phyloP scores from a whole-genome alignment of 2,797 vertebrate species.

The Danio albolineatus region DNA sequence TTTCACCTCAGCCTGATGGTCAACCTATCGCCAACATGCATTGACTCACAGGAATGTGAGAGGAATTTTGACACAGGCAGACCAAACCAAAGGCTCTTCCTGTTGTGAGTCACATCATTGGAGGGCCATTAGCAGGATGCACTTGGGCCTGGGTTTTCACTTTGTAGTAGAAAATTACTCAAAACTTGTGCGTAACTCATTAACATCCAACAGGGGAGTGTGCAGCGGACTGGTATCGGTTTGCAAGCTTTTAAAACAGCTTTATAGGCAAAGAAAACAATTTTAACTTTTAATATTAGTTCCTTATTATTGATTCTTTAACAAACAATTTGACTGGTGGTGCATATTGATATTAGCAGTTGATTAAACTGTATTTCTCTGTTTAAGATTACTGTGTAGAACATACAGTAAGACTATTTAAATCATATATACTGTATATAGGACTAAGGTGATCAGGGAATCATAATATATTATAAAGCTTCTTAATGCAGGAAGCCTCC shows the following conservation, averaged over 20 bases:
- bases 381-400: not conserved
- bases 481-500: not conserved
- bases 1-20: constrained; percentile 9
- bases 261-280: not conserved
- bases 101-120: constrained; percentile 6
- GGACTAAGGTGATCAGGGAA: not conserved
- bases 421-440: not conserved
- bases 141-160: not conserved
- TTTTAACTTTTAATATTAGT: not conserved
- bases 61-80: constrained; percentile 26
- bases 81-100: not conserved
- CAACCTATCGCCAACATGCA: not conserved
- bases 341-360: not conserved
- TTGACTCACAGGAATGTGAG: not conserved
- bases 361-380: not conserved
- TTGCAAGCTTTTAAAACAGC: not conserved
- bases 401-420: not conserved
- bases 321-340: not conserved
- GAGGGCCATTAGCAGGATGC: not conserved
- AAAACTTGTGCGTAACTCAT: constrained; percentile 29
- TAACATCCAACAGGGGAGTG: constrained; percentile 19
- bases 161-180: constrained; percentile 39
- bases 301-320: not conserved
- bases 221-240: not conserved
- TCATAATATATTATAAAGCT: not conserved